Evolutionary conservation across 2,888 invertebrate species (phyloP).

Genomic region (Mycalesis mineus): DNA sequence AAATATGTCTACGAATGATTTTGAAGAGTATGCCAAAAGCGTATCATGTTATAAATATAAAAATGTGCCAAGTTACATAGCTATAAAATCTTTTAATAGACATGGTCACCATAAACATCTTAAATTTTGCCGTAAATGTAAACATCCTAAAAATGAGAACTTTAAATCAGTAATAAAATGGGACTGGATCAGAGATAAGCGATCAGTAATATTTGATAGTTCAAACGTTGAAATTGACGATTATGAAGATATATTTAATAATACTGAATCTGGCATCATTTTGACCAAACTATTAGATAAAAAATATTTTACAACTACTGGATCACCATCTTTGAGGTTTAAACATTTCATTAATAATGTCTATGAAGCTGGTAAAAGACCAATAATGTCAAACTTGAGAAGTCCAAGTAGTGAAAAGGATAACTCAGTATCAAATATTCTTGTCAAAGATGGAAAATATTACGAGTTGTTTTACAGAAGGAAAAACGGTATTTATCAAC

Average conservation of each 20-base stretch:
- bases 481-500: constrained; percentile 43
- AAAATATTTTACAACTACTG: not conserved
- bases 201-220: constrained; percentile 31
- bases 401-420: not conserved
- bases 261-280: constrained; percentile 1
- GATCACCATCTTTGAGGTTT: not conserved
- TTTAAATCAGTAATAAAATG: constrained; percentile 29
- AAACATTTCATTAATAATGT: not conserved
- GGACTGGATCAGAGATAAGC: constrained; percentile 46
- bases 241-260: constrained; percentile 10
- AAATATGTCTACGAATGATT: constrained; percentile 28
- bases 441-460: not conserved
- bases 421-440: not conserved
- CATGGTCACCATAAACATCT: constrained; percentile 6
- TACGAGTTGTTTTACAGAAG: constrained; percentile 42
- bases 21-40: constrained; percentile 39
- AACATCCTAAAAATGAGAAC: not conserved
- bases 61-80: constrained; percentile 32
- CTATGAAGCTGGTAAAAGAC: not conserved
- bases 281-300: constrained; percentile 1
- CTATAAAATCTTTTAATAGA: constrained; percentile 27
- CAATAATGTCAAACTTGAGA: not conserved
- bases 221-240: constrained; percentile 13
- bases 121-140: constrained; percentile 7
- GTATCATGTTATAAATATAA: constrained; percentile 42